phyloP scores from a whole-genome alignment of 2,888 invertebrate genomes.

The Colletes collaris region DNA sequence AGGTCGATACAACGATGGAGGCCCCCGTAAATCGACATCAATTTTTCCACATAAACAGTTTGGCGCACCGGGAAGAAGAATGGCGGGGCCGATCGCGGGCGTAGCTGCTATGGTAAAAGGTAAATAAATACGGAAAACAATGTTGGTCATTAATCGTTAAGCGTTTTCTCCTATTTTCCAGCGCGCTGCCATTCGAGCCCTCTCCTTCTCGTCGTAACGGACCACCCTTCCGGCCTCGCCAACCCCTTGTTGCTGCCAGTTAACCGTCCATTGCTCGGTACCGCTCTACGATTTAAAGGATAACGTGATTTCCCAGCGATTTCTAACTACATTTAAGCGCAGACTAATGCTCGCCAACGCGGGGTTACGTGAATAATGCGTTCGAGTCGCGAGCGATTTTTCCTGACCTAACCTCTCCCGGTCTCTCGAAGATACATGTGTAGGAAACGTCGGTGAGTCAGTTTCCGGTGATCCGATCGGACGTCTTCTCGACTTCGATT shows the following conservation, averaged over 20 bases:
- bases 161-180: constrained; percentile 33
- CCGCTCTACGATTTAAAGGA: constrained; percentile 60
- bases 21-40: constrained; percentile 20
- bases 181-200: background rate
- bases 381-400: constrained; percentile 57
- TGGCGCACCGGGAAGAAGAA: background rate
- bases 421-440: background rate
- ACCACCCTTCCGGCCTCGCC: background rate
- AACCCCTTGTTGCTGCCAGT: constrained; percentile 33
- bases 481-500: background rate
- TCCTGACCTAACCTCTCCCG: constrained; percentile 9
- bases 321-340: constrained; percentile 64
- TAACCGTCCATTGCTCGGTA: constrained; percentile 53
- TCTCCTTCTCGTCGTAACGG: constrained; percentile 19
- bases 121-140: constrained; percentile 65
- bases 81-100: background rate
- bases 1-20: no score
- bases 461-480: background rate
- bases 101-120: constrained; percentile 26
- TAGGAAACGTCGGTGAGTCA: constrained; percentile 9
- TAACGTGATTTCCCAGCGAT: constrained; percentile 64
- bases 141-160: constrained; percentile 56
- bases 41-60: constrained; percentile 35
- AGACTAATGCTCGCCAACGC: constrained; percentile 56
- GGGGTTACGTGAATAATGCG: constrained; percentile 57